Evolutionary conservation across 2,113 vertebrate genomes (phyloP).

Genomic region (Chunga burmeisteri): DNA sequence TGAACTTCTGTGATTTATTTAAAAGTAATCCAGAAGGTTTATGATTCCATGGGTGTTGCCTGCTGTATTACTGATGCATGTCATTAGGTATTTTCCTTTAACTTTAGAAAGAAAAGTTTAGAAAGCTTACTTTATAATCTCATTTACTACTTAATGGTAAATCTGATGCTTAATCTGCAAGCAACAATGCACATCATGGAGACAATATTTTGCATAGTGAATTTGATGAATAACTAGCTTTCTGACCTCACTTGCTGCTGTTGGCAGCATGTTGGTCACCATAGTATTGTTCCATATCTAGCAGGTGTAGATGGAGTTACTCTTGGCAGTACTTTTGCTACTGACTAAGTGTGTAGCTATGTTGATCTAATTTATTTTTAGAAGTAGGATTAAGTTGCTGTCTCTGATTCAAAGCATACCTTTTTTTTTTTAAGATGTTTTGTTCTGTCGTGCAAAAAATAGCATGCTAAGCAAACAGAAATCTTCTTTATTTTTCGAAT

Average conservation of each 20-base stretch:
- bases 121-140: background rate
- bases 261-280: background rate
- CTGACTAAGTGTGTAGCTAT: slow-evolving; percentile 26
- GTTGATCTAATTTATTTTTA: slow-evolving; percentile 70
- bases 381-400: slow-evolving; percentile 31
- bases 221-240: background rate
- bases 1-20: background rate
- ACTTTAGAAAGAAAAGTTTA: background rate
- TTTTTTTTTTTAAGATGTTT: background rate
- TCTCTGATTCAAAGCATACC: background rate
- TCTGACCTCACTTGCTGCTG: background rate
- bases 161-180: background rate
- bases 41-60: background rate
- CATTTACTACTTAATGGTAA: background rate
- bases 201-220: background rate
- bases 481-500: background rate
- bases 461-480: background rate
- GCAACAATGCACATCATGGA: background rate
- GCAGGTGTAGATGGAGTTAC: slow-evolving; percentile 30
- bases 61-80: background rate
- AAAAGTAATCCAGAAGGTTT: background rate
- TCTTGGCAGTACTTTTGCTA: slow-evolving; percentile 41
- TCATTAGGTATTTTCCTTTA: background rate
- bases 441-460: background rate
- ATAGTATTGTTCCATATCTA: slow-evolving; percentile 6